These are phyloP conservation scores for Tetrao urogallus DNA, from an alignment of 2,113 vertebrate genomes.

Conservation along the genomic window DNA sequence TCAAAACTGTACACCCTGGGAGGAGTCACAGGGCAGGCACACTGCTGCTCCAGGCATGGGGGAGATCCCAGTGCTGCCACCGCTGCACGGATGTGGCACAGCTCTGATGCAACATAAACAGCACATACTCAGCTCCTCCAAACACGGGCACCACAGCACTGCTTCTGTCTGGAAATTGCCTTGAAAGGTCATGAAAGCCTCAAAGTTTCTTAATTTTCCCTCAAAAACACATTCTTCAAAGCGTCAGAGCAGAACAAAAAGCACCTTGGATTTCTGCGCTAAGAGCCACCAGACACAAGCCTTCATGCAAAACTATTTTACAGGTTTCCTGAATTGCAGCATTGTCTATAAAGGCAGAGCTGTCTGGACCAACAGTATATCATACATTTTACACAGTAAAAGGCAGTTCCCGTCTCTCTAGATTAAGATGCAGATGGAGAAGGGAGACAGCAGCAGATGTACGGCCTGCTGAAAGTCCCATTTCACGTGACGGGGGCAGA, in stretches of 20 bases:
- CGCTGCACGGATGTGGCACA: accelerated
- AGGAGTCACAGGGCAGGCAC: background rate
- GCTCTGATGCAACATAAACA: background rate
- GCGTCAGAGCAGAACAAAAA: background rate
- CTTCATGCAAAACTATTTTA: background rate
- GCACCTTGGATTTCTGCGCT: background rate
- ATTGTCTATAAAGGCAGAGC: background rate
- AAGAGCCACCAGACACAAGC: background rate
- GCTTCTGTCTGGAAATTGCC: background rate
- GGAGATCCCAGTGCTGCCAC: background rate
- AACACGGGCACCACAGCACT: background rate
- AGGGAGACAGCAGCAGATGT: background rate
- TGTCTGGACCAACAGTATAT: background rate
- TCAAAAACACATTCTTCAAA: background rate
- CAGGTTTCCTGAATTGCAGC: background rate
- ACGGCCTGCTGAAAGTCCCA: background rate
- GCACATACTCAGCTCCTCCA: background rate
- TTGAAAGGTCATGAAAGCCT: background rate
- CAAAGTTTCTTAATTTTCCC: background rate
- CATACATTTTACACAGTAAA: background rate
- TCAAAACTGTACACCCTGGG: accelerated
- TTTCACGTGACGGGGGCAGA: background rate
- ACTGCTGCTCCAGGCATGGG: background rate
- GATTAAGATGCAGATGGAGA: background rate
- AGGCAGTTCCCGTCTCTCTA: background rate